These are phyloP conservation scores for Pseudomyrmex pallidus DNA, from an alignment of 1,140 invertebrate genomes.

Conservation along the genomic window DNA sequence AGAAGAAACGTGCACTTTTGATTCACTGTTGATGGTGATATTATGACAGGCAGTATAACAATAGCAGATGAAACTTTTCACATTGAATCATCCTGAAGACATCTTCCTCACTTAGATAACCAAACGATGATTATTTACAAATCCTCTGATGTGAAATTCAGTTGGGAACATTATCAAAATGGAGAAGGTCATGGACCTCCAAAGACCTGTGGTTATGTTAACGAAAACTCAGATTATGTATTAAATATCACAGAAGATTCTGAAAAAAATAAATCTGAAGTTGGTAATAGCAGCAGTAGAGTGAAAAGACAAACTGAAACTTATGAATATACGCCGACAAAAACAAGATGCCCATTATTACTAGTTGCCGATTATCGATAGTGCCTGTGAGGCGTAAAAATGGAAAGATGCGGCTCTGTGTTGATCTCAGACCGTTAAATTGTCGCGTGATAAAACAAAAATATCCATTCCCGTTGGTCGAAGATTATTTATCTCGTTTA, in stretches of 20 bases:
- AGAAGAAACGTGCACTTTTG: too few species aligned
- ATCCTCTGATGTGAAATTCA: constrained; percentile 94
- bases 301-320: constrained; percentile 90
- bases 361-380: constrained; percentile 97
- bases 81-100: constrained; percentile 97
- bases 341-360: constrained; percentile 95
- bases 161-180: constrained; percentile 88
- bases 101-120: constrained; percentile 91
- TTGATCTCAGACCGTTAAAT: too few species aligned
- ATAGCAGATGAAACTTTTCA: constrained; percentile 94
- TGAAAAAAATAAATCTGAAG: constrained; percentile 76
- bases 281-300: constrained; percentile 67
- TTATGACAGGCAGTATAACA: constrained; percentile 94
- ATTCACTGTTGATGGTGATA: constrained; percentile 94
- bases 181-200: constrained; percentile 85
- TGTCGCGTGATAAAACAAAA: too few species aligned
- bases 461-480: too few species aligned
- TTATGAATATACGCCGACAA: constrained; percentile 94
- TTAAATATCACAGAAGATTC: constrained; percentile 75
- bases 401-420: too few species aligned
- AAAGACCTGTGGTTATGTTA: constrained; percentile 93
- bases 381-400: too few species aligned
- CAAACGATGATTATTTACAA: constrained; percentile 96
- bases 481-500: too few species aligned
- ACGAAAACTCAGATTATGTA: constrained; percentile 87